Base-by-base conservation (phyloP, 2,888 invertebrate genomes). In the Euspilapteryx auroguttella region DNA sequence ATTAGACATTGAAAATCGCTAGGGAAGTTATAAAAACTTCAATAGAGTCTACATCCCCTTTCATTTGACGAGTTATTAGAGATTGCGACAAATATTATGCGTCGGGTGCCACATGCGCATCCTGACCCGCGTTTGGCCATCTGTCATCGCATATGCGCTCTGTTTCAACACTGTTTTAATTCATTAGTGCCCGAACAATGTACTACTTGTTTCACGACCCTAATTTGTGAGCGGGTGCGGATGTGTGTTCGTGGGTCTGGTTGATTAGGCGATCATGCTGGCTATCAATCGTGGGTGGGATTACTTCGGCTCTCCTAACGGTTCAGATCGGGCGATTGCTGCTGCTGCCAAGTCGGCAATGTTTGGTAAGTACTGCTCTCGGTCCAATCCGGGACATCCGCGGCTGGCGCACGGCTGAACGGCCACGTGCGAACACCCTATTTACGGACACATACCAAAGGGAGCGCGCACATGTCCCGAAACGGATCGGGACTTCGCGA, bases 401-500 rank as follows among this genome's bases (percentile, higher is more conserved):
- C 59, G 65, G 45, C 29, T 25, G 29, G 14, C 29, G 25, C 62
- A 59, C 73, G 71, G 71, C 73, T 71, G 75, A 68, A 49, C 71
- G 59, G 55, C 58, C 73, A 75, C 75, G 73, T 75, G 73, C 71
- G 64, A 62, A 68, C 58, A 66, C 73, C 75, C 73, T 75, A 75
- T 75, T 75, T 75, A 73, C 73, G 71, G 73, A 71, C 49, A 59
- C 66, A 63, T 59, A 58, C 57, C 57, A 45, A 55, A 69, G 73
- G 71, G 71, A 69, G 71, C 71, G 71, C 69, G 71, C 57, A 56
- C 66, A 52, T 73, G 73, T 68, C 73, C 69, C 69, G 59, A 66
- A 65, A 66, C 69, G 61, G 65, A 69, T 71, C 66, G 71, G 59
- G 66, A 71, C 69, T 68, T 65, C 45, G 71, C 66, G 57, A 61